Percentiles rank a stretch among this genome's conserved stretches.
phyloP scores from a whole-genome alignment of 2,113 vertebrate species.

The Podarcis muralis region DNA sequence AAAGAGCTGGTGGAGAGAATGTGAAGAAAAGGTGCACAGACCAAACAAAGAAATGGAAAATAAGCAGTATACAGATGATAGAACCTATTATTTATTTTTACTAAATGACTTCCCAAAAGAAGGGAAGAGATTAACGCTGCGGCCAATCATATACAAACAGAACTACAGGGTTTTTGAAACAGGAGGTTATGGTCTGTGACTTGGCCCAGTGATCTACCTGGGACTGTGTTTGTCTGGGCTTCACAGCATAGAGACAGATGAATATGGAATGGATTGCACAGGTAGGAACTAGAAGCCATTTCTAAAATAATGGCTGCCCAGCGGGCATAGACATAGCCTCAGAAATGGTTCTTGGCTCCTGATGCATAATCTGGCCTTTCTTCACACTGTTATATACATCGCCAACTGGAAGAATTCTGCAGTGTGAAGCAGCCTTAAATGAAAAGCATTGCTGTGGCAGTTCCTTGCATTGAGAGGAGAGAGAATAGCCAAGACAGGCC shows the following conservation, averaged over 20 bases:
- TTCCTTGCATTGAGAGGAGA: background rate
- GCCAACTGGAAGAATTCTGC: background rate
- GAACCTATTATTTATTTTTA: background rate
- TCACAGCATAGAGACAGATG: background rate
- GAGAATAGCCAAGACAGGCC: background rate
- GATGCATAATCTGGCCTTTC: background rate
- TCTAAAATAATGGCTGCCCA: background rate
- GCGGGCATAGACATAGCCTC: background rate
- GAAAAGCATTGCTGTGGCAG: background rate
- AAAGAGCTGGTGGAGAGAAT: background rate
- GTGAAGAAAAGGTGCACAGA: background rate
- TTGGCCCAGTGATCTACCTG: too few species aligned
- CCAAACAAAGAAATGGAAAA: background rate
- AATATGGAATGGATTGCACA: background rate
- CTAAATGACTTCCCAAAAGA: background rate
- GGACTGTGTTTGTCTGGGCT: background rate
- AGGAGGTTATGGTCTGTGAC: background rate
- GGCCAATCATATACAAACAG: background rate
- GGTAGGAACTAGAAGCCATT: background rate
- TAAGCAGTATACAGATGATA: background rate
- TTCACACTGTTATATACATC: background rate
- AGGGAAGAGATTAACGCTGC: background rate
- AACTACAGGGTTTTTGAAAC: background rate
- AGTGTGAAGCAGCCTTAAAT: background rate
- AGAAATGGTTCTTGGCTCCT: background rate